Conservation (phyloP, 2,113 vertebrate genomes). For the Dicentrarchus labrax region DNA sequence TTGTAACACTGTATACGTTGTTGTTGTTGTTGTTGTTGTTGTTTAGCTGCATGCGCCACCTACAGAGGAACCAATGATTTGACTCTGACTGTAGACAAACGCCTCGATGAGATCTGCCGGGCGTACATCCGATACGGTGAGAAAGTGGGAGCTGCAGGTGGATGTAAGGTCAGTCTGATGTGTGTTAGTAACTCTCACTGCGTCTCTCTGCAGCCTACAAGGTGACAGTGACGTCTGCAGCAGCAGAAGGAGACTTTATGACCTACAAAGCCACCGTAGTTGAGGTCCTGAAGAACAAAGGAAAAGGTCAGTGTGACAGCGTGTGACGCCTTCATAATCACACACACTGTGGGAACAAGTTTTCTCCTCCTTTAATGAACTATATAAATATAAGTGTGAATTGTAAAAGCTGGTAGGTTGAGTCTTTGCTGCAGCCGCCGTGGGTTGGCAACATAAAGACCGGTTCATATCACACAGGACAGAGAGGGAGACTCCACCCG, state of each 20-base stretch:
- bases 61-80: constrained; percentile 38
- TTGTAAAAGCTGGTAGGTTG: no score
- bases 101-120: constrained; percentile 49
- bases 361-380: no score
- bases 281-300: constrained; percentile 85
- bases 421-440: no score
- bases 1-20: neutral
- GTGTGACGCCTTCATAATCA: no score
- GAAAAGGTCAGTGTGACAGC: constrained; percentile 37
- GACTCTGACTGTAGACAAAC: constrained; percentile 39
- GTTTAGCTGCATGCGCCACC: constrained; percentile 57
- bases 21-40: constrained; percentile 3
- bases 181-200: neutral
- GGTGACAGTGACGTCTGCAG: constrained; percentile 83
- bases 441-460: no score
- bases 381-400: no score
- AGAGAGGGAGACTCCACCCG: no score
- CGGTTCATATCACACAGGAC: no score
- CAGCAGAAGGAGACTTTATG: constrained; percentile 88
- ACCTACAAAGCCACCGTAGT: constrained; percentile 86
- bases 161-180: neutral
- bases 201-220: constrained; percentile 85
- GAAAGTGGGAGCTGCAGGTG: neutral
- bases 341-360: no score
- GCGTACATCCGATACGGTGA: constrained; percentile 72